Conservation (phyloP, 2,888 invertebrate species). For the Yponomeuta evonymella region DNA sequence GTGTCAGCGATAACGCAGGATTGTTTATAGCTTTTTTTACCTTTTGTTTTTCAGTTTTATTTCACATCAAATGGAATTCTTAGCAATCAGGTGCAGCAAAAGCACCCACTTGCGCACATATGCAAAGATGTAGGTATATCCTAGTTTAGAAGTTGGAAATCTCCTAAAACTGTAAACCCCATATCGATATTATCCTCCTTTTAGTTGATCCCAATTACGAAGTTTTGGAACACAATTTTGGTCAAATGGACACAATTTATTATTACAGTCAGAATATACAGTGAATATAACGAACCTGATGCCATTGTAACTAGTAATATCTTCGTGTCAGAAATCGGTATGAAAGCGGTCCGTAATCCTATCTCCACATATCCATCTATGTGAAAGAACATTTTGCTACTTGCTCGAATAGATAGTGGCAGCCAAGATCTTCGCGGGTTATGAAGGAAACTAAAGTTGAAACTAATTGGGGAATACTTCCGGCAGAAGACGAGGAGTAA, state of each 20-base stretch:
- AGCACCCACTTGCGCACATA: background rate
- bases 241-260: background rate
- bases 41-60: background rate
- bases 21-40: background rate
- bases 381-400: too few relatives aligned
- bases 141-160: too few relatives aligned
- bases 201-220: too few relatives aligned
- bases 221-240: too few relatives aligned
- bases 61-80: background rate
- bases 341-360: background rate
- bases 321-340: background rate
- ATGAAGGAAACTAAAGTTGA: background rate
- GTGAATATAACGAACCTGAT: background rate
- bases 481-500: background rate
- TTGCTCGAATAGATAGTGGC: background rate
- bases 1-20: background rate
- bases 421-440: background rate
- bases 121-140: too few relatives aligned
- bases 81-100: background rate
- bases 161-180: too few relatives aligned
- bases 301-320: background rate
- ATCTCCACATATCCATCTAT: background rate
- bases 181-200: too few relatives aligned
- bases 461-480: conserved; percentile 9
- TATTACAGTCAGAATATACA: background rate